Conservation (phyloP, 2,113 vertebrate genomes). For the Eulemur macaco region DNA sequence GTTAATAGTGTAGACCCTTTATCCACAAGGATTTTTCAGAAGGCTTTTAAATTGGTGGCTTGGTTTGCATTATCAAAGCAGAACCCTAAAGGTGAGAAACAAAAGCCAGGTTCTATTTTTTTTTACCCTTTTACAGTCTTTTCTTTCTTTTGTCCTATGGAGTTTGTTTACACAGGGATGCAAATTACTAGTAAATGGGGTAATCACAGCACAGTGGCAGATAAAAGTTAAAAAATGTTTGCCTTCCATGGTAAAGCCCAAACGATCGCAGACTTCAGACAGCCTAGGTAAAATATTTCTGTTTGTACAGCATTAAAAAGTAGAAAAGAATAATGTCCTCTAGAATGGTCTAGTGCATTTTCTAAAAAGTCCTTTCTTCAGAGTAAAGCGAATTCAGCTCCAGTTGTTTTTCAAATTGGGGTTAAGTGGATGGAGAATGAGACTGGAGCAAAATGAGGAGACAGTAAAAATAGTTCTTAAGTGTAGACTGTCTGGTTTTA, state of each 20-base stretch:
- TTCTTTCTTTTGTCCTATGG: background rate
- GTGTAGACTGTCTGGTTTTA: background rate
- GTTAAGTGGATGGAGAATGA: background rate
- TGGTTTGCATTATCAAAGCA: conserved; percentile 37
- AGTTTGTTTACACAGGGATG: conserved; percentile 47
- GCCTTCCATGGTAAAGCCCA: background rate
- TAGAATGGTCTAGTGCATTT: background rate
- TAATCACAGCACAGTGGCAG: background rate
- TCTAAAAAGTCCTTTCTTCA: background rate
- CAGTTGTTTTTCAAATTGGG: background rate
- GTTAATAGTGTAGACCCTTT: conserved; percentile 15
- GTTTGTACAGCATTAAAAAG: conserved; percentile 9
- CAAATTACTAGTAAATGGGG: conserved; percentile 38
- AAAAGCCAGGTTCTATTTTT: conserved; percentile 28
- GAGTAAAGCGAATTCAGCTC: background rate
- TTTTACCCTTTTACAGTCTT: background rate
- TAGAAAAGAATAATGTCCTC: background rate
- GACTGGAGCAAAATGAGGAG: background rate
- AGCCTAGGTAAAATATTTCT: background rate
- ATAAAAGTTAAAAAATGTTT: conserved; percentile 49
- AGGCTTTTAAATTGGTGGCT: background rate
- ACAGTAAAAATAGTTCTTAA: background rate
- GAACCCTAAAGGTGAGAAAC: conserved; percentile 27
- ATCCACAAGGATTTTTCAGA: background rate
- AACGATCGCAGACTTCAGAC: background rate